Base-by-base conservation (phyloP, 1,140 invertebrate genomes). In the Hylaeus anthracinus region DNA sequence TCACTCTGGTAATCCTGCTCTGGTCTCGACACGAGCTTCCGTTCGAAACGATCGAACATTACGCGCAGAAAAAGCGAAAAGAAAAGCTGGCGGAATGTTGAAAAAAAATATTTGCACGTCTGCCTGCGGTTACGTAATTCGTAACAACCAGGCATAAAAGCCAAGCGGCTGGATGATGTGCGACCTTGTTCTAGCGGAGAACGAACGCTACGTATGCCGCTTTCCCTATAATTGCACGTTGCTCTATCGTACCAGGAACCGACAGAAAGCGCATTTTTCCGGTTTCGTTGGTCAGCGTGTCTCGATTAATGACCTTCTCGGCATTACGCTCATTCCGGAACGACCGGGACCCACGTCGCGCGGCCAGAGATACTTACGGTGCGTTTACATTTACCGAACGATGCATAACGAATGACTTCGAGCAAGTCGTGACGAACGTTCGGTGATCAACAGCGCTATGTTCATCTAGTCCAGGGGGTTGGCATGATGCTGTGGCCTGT, bases 151-250 rank as follows among this genome's bases (percentile, higher is more conserved):
- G 3, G 26, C 41, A 12, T 9, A 39, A 15, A 65, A 4, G 26
- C n/a, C 12, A 15, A 12, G 2, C 2, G 43, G 45, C 39, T 26
- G 37, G 73, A 58, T 58, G 64, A 66, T 48, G 51, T 58, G 51
- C 65, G 74, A 67, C 74, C 74, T 76, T 76, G 74, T 67, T 76
- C 64, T 37, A 45, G 6, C 43, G 6, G 26, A 5, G 41, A 26
- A 76, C 53, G 56, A 61, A 72, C 56, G 43, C 5, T 61, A 61
- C n/a, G 14, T 41, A 41, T 14, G 43, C 26, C 64, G 65, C 74
- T 77, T 77, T 77, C 74, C 48, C 74, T 77, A 12, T 69, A 77
- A 77, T 77, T 77, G 51, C 55, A 69, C 26, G 74, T 69, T 75
- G 39, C 61, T 65, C 61, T 75, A 75, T 75, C 72, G 37, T 75